A percentile compares a stretch with the other conserved stretches of the same genome.
phyloP scores from a whole-genome alignment of 2,797 vertebrate genomes.

The Macrochelys suwanniensis region DNA sequence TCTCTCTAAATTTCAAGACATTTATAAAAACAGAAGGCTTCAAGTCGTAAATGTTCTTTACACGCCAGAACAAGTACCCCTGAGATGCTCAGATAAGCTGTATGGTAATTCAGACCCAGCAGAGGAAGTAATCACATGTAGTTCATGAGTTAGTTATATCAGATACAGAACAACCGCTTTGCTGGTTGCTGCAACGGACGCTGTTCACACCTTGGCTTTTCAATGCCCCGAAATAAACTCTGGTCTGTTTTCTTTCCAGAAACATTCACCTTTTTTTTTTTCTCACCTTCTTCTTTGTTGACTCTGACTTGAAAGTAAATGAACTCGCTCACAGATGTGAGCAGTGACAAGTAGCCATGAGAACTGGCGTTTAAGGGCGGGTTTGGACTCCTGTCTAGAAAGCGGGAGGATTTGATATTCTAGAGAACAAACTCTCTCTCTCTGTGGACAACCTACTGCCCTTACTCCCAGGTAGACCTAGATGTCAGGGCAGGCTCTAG shows the following conservation, averaged over 20 bases:
- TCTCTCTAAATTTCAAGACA: not conserved
- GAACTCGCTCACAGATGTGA: constrained; percentile 41
- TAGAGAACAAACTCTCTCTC: not conserved
- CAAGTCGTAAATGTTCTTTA: constrained; percentile 2
- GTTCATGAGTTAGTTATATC: constrained; percentile 45
- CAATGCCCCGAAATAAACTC: constrained; percentile 59
- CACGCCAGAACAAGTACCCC: constrained; percentile 26
- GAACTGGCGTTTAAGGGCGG: not conserved
- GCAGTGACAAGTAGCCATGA: not conserved
- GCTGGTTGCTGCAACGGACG: constrained; percentile 73
- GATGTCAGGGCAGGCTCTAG: too few relatives aligned
- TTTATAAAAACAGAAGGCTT: not conserved
- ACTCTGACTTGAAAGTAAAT: constrained; percentile 54
- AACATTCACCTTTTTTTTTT: constrained; percentile 51
- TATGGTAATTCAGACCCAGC: not conserved
- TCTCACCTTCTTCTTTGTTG: constrained; percentile 46
- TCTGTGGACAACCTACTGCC: not conserved
- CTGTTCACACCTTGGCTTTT: constrained; percentile 70
- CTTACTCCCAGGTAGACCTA: not conserved
- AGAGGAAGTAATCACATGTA: constrained; percentile 68
- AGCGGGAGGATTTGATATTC: constrained; percentile 52
- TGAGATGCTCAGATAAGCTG: constrained; percentile 44
- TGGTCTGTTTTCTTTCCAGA: constrained; percentile 46
- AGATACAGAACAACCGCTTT: constrained; percentile 56
- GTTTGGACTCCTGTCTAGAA: constrained; percentile 31